Base-by-base conservation (phyloP, 2,797 vertebrate genomes). In the Parauchenoglanis punctatus region DNA sequence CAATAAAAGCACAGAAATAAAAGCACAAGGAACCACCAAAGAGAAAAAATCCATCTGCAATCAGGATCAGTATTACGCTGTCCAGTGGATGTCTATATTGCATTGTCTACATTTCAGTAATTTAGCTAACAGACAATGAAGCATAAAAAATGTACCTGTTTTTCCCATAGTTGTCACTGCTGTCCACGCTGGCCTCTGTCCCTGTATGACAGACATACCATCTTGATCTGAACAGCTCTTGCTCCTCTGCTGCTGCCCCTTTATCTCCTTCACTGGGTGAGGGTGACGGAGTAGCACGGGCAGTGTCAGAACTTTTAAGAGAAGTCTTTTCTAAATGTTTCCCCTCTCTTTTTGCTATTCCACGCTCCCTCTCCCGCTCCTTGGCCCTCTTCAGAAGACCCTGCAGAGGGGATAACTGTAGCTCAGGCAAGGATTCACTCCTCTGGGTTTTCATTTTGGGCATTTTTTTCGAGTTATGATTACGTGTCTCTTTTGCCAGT, bases 131-230 rank as follows among this genome's bases (percentile, higher is more conserved):
- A 83, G 17, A 81, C 8, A 31, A 83, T 7, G 28, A 65, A 67
- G 17, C 15, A 28, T 17, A 65, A 28, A n/a, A 46, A 52, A 20
- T 20, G 40, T 68, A 96, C 96, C 94, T 93, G 89, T 86, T 88
- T 58, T 84, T 93, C 31, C 84, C 92, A 49, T 93, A 93, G 7
- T 93, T 92, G 5, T 93, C 91, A 59, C 95, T 93, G 40, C 89
- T 95, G 0, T 96, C 94, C 81, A 95, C 94, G 70, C 93, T 91
- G 89, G 94, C 93, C 90, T 95, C 94, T 83, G 84, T 94, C 94
- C 93, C 94, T 81, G 90, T 92, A 59, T 91, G 28, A 86, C 91
- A 93, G 84, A 92, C 93, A 0, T 85, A 88, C 2, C 89, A 91
- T 72, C 87, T 82, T 87, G 72, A 85, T 87, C 92, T 92, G 84